Evolutionary conservation across 2,113 vertebrate species (phyloP).

Genomic region (Jacana jacana): DNA sequence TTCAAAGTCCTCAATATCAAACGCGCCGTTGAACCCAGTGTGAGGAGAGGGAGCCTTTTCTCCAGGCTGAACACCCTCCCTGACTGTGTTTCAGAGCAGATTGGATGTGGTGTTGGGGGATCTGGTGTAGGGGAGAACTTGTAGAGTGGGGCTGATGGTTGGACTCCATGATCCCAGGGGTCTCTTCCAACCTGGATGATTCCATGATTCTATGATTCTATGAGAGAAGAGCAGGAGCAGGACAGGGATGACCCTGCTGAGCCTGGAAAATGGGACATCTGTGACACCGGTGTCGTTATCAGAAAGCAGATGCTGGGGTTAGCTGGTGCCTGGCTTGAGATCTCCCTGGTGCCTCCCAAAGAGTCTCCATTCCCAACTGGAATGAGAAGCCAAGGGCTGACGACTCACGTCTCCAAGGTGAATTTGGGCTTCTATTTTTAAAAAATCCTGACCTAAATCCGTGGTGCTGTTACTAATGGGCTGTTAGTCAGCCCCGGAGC

Average conservation of each 20-base stretch:
- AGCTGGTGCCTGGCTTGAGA: background rate
- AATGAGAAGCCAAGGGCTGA: background rate
- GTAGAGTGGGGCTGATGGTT: too few relatives aligned
- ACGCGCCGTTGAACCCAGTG: background rate
- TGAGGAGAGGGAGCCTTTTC: too few relatives aligned
- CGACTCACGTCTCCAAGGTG: background rate
- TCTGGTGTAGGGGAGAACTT: too few relatives aligned
- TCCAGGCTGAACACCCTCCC: too few relatives aligned
- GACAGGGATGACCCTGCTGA: background rate
- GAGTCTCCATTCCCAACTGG: background rate
- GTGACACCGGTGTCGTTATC: background rate
- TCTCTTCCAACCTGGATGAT: too few relatives aligned
- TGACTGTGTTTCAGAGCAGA: too few relatives aligned
- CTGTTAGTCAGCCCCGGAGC: background rate
- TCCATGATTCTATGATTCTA: too few relatives aligned
- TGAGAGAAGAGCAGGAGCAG: background rate
- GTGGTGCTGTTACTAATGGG: background rate
- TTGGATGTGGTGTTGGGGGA: too few relatives aligned
- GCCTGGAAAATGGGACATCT: background rate
- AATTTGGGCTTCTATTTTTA: conserved; percentile 22
- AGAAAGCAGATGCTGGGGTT: background rate
- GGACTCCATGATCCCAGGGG: too few relatives aligned
- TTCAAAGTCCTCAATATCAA: background rate
- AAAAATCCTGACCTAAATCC: conserved; percentile 2
- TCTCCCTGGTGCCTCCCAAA: background rate